Evolutionary conservation across 2,113 vertebrate genomes (phyloP), one percentile per base, ranked within the genome.

Genomic region (Motacilla tschutschensis): DNA sequence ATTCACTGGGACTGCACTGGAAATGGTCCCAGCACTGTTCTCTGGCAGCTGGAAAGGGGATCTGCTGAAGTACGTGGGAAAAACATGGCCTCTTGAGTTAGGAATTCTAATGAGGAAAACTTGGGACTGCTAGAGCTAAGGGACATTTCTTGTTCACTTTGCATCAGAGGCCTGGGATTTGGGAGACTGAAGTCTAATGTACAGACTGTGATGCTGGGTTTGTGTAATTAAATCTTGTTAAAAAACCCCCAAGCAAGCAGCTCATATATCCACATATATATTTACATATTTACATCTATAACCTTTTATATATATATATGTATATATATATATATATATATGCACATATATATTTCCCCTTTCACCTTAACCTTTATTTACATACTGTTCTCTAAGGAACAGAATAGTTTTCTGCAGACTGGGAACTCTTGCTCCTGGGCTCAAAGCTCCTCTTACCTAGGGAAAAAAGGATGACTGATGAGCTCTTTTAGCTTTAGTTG

Each of bases 261-360:
- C 16, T 46, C n/a, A 31, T n/a, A 6, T 36, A 35, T 26, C 11
- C 57, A 6, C 17, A 35, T 35, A 31, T n/a, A 6, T 36, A 35
- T 26, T 9, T 65, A 6, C 17, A 35, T 35, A 57, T 48, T 35
- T 57, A 16, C 21, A 29, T 35, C 12, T 47, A 16, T 40, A 63
- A 40, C 6, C 6, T 18, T 43, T 19, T 48, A 6, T 15, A 47
- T 47, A 8, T 43, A 43, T 48, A 9, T 15, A 47, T 47, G 7
- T 51, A 17, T 22, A 9, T 8, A 17, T 28, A 17, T 50, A 17
- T 10, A 17, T 7, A 6, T 17, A 48, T 17, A 28, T 11, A 24
- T 3, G 4, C 2, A 53, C 4, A n/a, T 1, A 16, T 1, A 3
- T 14, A 20, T 43, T 6, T 51, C 26, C 24, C 41, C 19, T 50